phyloP scores from a whole-genome alignment of 1,140 invertebrate species.

The Trissolcus basalis region DNA sequence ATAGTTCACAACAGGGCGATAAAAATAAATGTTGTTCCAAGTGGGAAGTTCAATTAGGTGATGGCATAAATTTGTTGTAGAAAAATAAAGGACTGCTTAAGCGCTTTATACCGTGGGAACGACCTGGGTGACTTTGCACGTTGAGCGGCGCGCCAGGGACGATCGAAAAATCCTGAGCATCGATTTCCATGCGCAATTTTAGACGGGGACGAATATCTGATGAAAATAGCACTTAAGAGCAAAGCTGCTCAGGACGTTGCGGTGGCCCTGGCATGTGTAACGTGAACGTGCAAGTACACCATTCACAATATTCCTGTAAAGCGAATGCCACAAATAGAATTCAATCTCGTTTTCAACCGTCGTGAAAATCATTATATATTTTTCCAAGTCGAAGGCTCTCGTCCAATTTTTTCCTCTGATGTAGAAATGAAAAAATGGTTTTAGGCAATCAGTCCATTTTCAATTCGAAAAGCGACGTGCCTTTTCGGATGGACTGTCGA shows the following conservation, averaged over 20 bases:
- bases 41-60: slow-evolving; percentile 40
- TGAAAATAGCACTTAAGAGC: slow-evolving; percentile 55
- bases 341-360: slow-evolving; percentile 27
- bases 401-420: too few relatives aligned
- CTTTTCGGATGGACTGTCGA: too few relatives aligned
- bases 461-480: too few relatives aligned
- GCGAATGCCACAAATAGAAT: slow-evolving; percentile 48
- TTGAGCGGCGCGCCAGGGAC: slow-evolving; percentile 22
- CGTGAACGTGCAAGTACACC: slow-evolving; percentile 20
- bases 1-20: slow-evolving; percentile 1
- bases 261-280: slow-evolving; percentile 37
- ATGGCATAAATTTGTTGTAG: slow-evolving; percentile 60
- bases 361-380: background rate
- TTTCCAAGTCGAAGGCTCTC: too few relatives aligned
- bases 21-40: slow-evolving; percentile 55
- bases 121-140: slow-evolving; percentile 37
- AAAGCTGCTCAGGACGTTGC: slow-evolving; percentile 43
- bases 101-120: slow-evolving; percentile 58
- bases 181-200: slow-evolving; percentile 58
- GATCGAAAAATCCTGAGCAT: slow-evolving; percentile 59
- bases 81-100: slow-evolving; percentile 57
- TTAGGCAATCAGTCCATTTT: too few relatives aligned
- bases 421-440: too few relatives aligned
- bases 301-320: slow-evolving; percentile 52
- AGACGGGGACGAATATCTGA: slow-evolving; percentile 42